Percentiles rank a stretch among this genome's conserved stretches.
Evolutionary conservation across 2,888 invertebrate species (phyloP).

Genomic region (Microctonus brassicae): DNA sequence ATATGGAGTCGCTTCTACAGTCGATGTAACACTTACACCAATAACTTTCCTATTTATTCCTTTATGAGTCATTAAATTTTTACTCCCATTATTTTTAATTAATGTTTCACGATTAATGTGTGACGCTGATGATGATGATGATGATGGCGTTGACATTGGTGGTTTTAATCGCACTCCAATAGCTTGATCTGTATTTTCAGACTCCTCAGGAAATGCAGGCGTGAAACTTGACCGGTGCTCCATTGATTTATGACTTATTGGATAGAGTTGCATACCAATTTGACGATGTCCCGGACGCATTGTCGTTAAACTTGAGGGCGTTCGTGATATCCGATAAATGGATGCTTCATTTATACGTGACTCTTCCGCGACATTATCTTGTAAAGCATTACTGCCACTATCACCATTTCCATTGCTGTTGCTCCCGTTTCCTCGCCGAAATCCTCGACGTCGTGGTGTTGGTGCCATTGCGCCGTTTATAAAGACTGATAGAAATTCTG

Average conservation of each 20-base stretch:
- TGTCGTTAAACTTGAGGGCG: constrained; percentile 54
- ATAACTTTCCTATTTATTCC: constrained; percentile 59
- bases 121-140: too few species aligned
- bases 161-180: constrained; percentile 28
- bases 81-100: constrained; percentile 44
- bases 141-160: constrained; percentile 9
- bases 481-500: constrained; percentile 70
- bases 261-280: constrained; percentile 59
- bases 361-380: constrained; percentile 62
- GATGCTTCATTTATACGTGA: constrained; percentile 65
- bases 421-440: constrained; percentile 47
- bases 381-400: constrained; percentile 7
- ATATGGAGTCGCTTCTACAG: constrained; percentile 74
- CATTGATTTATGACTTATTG: constrained; percentile 61
- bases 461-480: constrained; percentile 69
- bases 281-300: constrained; percentile 49
- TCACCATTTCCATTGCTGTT: background rate
- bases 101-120: constrained; percentile 27
- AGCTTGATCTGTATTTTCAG: constrained; percentile 50
- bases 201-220: constrained; percentile 55
- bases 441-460: constrained; percentile 51
- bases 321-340: constrained; percentile 66
- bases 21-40: constrained; percentile 75
- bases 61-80: constrained; percentile 31
- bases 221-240: constrained; percentile 57